Evolutionary conservation across 2,113 vertebrate species (phyloP), one percentile per base, ranked within the genome.

Genomic region (Spermophilus dauricus): DNA sequence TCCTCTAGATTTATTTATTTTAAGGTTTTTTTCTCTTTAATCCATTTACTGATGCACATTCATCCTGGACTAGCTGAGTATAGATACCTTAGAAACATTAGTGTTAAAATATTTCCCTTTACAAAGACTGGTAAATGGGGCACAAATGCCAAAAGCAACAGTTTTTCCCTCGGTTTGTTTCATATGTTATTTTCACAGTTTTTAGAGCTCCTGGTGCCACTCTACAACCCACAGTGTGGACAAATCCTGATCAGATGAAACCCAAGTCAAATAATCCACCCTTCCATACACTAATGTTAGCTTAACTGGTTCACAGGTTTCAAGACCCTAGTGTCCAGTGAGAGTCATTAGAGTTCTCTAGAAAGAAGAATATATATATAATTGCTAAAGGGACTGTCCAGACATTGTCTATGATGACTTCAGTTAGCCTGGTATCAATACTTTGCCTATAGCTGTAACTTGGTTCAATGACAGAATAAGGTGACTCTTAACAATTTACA

Each of bases 401-500:
- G 98, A 98, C 98, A 98, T 95, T 95, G 30, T 96, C 97, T 94
- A 76, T n/a, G 20, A 91, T 0, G 17, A 98, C 96, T 98, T 98
- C 99, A 99, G 99, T 99, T 98, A 98, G 98, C 98, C 98, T 97
- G 98, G 96, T 98, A 98, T 96, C 97, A 98, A 96, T 98, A 97
- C 98, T 98, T 99, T 98, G 98, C 99, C 99, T 98, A 98, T 97
- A 99, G 99, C 99, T 99, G 98, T 97, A 98, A 98, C 99, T 99
- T 99, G 99, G 99, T 99, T 99, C 98, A 98, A 98, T 98, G 99
- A 98, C 98, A 99, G 98, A 98, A 98, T 99, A 99, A 98, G 99
- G 99, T 99, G 99, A 99, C 98, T 98, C 99, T 99, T 98, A 98
- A 99, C 99, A 96, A 99, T 98, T 98, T 98, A 98, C 98, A 98